Base-by-base conservation (phyloP, 2,113 vertebrate genomes). In the Erpornis zantholeuca region DNA sequence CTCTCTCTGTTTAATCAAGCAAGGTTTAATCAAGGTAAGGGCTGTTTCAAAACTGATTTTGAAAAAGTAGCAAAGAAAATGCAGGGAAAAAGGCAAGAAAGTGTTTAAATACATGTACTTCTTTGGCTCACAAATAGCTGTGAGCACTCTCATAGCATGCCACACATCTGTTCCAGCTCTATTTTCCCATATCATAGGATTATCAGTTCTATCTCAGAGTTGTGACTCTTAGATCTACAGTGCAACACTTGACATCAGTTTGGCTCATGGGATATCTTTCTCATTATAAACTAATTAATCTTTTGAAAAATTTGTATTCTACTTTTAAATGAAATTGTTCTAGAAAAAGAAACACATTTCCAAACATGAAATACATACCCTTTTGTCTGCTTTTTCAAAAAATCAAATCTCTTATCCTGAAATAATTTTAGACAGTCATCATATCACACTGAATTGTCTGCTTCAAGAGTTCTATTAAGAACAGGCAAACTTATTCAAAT, bases 171-270 rank as follows among this genome's bases (percentile, higher is more conserved):
- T 82, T 95, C 71, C 71, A 93, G 56, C 52, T 92, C 79, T 88
- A 1, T 80, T 90, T 94, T 70, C 85, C 94, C 87, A 73, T 82
- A 93, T 87, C 29, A 27, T 72, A 66, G 75, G 82, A 96, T 92
- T 94, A 94, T 96, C 93, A 96, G 75, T 82, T 90, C 82, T 93
- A 15, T 81, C 82, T 94, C 75, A 77, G 68, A 63, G 21, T 11
- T 92, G 93, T 90, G 85, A 68, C 85, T 96, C 71, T 88, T 95
- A 93, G 79, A 94, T 94, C 64, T 86, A 31, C 56, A 94, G 79
- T 10, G 65, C 73, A 95, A 75, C 44, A 27, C 47, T 95, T 90
- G 91, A 90, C 90, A 92, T 70, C 54, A 49, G 18, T 88, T 96
- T 95, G 79, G 79, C 71, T 78, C 71, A 47, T 40, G 25, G 71